Base-by-base conservation (phyloP, 1,140 invertebrate species). In the Bombus confusus region DNA sequence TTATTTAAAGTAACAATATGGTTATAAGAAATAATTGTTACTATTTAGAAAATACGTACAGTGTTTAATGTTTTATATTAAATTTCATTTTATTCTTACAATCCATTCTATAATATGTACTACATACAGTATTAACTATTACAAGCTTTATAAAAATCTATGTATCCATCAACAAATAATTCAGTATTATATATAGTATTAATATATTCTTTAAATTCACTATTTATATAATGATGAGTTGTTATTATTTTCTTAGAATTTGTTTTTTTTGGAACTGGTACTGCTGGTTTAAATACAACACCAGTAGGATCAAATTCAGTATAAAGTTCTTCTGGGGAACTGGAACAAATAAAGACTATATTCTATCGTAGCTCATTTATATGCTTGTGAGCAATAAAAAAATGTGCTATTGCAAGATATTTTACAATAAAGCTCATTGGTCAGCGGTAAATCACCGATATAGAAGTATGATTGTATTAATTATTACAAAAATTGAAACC, bases 211-310 rank as follows among this genome's bases (percentile, higher is more conserved):
- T 87, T 59, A 52, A 91, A 87, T 83, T 92, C 52, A n/a, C 18
- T 81, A 75, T 79, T 89, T 57, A 52, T 80, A 69, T 80, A 80
- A 37, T 73, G 47, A 72, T 90, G 77, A 73, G 69, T 88, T 43
- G 59, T 75, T 69, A 64, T 62, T 64, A 71, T 68, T 88, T 66
- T 73, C 71, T 80, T 86, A 8, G 41, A 10, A 52, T 52, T 83
- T 34, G 59, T 87, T 22, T 88, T 91, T 66, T 91, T 92, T 12
- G 94, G 94, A 57, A 92, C 68, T 81, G 88, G 90, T 82, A 95
- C 91, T 34, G 92, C 80, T 84, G 95, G 95, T 69, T 94, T 94
- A 75, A 95, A 95, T 66, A 91, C 92, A 18, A 95, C 92, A 66
- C 80, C 66, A 34, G 78, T 76, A 28, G 93, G 92, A 87, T 95